phyloP scores from a whole-genome alignment of 2,797 vertebrate genomes.

The Pempheris klunzingeri region DNA sequence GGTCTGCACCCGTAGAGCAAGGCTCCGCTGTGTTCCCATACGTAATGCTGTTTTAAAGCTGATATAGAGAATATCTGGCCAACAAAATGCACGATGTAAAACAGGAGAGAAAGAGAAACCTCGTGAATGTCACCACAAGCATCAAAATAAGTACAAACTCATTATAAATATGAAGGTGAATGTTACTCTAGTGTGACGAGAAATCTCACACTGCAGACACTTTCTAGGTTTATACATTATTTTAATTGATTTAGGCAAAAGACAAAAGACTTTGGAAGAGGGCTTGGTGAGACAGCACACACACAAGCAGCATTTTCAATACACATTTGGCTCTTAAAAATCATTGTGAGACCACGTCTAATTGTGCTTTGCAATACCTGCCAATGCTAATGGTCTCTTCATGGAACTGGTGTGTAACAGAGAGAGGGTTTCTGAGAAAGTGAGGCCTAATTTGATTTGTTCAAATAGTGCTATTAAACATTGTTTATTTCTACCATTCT shows the following conservation, averaged over 20 bases:
- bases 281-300: slow-evolving; percentile 4
- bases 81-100: slow-evolving; percentile 14
- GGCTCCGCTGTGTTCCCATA: slow-evolving; percentile 30
- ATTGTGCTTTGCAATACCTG: slow-evolving; percentile 6
- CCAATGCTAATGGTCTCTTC: background rate
- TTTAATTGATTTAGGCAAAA: slow-evolving; percentile 35
- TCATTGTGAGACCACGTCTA: background rate
- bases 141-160: background rate
- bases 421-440: slow-evolving; percentile 4
- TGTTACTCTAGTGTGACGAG: background rate
- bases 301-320: slow-evolving; percentile 10
- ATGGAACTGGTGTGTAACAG: slow-evolving; percentile 6
- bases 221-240: background rate
- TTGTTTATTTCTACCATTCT: background rate
- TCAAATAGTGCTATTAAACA: background rate
- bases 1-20: slow-evolving; percentile 18
- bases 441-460: background rate
- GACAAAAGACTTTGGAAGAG: slow-evolving; percentile 14
- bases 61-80: slow-evolving; percentile 19
- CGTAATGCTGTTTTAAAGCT: slow-evolving; percentile 27
- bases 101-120: slow-evolving; percentile 7
- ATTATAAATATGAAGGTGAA: background rate
- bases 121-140: background rate
- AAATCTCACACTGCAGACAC: slow-evolving; percentile 4
- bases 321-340: background rate